Evolutionary conservation across 1,140 invertebrate species (phyloP), one percentile per base, ranked within the genome.

Genomic region (Yoshiicerus persimilis): DNA sequence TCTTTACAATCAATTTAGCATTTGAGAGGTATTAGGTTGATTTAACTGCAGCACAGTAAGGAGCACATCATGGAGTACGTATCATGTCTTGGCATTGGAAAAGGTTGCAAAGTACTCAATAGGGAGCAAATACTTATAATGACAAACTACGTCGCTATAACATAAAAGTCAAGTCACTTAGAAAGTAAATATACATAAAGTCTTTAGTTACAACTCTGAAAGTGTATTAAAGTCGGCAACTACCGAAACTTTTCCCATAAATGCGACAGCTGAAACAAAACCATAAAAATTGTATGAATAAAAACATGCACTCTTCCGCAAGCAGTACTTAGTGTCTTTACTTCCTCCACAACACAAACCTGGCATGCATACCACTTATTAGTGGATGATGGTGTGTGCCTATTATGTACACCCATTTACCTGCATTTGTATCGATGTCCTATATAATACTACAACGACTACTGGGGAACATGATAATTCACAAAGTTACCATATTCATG

Each of bases 211-310:
- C 75, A 80, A 38, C 75, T 80, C 75, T 36, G 75, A 80, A 80
- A 36, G 32, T 80, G 75, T 36, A 80, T 36, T 36, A 34, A 80
- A 80, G 75, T 80, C 32, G 32, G 30, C n/a, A 80, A 80, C 75
- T 80, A 38, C 27, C 75, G 27, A 80, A 80, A 80, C 32, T 80
- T 80, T 80, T 20, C 75, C 34, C 75, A 80, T 80, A 80, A 80
- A 80, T 38, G 75, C 75, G 75, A 80, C 75, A 80, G 75, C 75
- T 80, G 75, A 80, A 38, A 34, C 75, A 80, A 38, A 80, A 38
- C 75, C 34, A 80, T 80, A 80, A 80, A 80, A 80, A 23, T 80
- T 80, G 75, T 34, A 80, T 80, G 75, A 80, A 80, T 80, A 80
- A 80, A 80, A 80, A 80, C 75, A 80, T 32, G 75, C 34, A 80